Evolutionary conservation across 2,797 vertebrate genomes (phyloP).

Genomic region (Furcifer pardalis): DNA sequence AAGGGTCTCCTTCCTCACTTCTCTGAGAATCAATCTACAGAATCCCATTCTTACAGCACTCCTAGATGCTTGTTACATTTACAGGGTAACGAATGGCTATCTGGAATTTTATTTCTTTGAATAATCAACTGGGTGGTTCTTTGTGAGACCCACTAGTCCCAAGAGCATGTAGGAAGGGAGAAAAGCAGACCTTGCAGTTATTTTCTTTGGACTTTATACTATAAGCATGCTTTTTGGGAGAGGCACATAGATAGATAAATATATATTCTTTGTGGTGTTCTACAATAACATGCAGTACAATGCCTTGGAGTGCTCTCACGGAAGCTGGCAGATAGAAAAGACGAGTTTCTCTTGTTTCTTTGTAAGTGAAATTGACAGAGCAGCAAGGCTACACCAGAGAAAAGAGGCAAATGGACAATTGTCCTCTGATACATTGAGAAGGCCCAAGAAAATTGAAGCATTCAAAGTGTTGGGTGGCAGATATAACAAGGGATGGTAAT

Average conservation of each 20-base stretch:
- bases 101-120: conserved; percentile 22
- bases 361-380: not conserved
- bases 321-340: not conserved
- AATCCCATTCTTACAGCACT: conserved; percentile 60
- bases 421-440: not conserved
- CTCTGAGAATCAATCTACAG: not conserved
- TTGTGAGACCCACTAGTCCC: not conserved
- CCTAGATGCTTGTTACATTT: conserved; percentile 59
- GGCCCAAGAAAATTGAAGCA: not conserved
- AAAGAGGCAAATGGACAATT: not conserved
- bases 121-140: not conserved
- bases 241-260: not conserved
- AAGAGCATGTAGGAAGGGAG: not conserved
- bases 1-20: conserved; percentile 36
- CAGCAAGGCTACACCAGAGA: not conserved
- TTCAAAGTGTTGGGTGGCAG: rapidly evolving
- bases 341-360: not conserved
- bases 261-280: rapidly evolving
- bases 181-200: conserved; percentile 4
- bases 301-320: not conserved
- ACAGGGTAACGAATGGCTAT: conserved; percentile 47
- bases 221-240: conserved; percentile 13
- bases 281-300: rapidly evolving
- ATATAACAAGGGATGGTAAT: not conserved
- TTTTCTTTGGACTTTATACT: conserved; percentile 27